phyloP scores from a whole-genome alignment of 2,797 vertebrate genomes.

The Neopelma chrysocephalum region DNA sequence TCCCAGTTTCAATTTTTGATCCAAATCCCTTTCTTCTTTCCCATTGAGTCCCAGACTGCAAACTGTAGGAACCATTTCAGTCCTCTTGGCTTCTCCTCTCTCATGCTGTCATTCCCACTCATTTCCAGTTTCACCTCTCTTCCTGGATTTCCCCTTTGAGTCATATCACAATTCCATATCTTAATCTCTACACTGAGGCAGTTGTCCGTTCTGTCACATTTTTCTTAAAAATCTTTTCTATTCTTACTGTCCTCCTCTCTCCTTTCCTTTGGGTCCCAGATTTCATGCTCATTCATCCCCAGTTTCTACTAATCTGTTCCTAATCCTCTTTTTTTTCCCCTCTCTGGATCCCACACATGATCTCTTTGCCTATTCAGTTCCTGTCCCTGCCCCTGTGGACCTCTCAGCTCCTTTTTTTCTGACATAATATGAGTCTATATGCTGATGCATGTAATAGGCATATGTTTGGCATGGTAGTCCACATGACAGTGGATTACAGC shows the following conservation, averaged over 20 bases:
- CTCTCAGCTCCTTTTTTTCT: neutral
- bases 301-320: neutral
- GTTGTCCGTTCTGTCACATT: neutral
- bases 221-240: neutral
- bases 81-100: neutral
- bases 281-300: neutral
- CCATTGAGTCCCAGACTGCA: neutral
- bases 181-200: neutral
- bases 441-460: neutral
- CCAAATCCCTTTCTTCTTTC: neutral
- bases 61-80: neutral
- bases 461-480: neutral
- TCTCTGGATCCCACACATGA: neutral
- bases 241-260: neutral
- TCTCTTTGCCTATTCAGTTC: neutral
- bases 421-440: rapidly evolving
- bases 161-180: neutral
- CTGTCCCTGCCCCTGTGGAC: neutral
- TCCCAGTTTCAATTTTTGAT: neutral
- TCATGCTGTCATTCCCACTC: neutral
- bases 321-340: neutral
- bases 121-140: neutral
- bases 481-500: neutral
- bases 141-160: neutral
- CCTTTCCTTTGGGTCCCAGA: neutral